Evolutionary conservation across 1,140 invertebrate species (phyloP), one percentile per base, ranked within the genome.

Genomic region (Aphelinus certus): DNA sequence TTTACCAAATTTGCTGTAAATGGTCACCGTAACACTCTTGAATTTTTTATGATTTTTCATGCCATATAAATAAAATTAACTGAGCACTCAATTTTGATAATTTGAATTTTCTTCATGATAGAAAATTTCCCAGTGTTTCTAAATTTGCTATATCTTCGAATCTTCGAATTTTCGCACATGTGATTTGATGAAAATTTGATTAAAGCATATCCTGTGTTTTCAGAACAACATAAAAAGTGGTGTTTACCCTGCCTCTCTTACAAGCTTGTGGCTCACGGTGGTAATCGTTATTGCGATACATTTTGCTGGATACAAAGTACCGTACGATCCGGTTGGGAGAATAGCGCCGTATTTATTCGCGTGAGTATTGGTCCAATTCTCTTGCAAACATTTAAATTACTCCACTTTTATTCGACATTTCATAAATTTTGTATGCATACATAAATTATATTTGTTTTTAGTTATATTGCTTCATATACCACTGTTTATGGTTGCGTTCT

Each of bases 181-280:
- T 26, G 26, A 26, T 63, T 48, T 48, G 9, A 47, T 63, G 2
- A 42, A 62, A 45, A 62, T 62, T 43, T 26, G 7, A 51, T 51
- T 65, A 51, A 55, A 66, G 49, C 53, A 9, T 58, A n/a, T 70
- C 10, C 73, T 79, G 78, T 55, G 46, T 80, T 91, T 92, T 78
- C 87, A 99, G 97, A 99, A 98, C 88, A 97, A 95, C 84, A 88
- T 99, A 55, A 93, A 94, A 81, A 98, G 96, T 90, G 97, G 97
- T 48, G 93, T 98, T 7, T 99, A 97, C 85, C 98, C 98, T 43
- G 97, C 95, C 0, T 96, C 98, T 68, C 90, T 97, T 65, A 92
- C 94, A 79, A 97, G 95, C 57, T 89, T 98, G 63, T 94, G 95
- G 88, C 87, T 95, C 43, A 92, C 95, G 9, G 91, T 95, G 83